Percentiles rank a stretch among this genome's conserved stretches.
Evolutionary conservation across 2,888 invertebrate species (phyloP).

Genomic region (Sclerodermus sp.): DNA sequence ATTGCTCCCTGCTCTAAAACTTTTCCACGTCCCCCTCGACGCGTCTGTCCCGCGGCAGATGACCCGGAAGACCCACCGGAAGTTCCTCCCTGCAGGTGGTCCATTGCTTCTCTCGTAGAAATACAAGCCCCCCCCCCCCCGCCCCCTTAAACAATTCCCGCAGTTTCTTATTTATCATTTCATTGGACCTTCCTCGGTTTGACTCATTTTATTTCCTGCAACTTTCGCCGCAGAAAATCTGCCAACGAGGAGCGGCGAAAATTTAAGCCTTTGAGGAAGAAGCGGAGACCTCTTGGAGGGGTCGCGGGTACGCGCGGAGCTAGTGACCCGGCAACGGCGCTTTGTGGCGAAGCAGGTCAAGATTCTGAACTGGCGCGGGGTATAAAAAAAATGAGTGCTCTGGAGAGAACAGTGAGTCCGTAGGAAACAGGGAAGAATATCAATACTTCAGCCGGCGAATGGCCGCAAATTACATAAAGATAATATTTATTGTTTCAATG

Average conservation of each 20-base stretch:
- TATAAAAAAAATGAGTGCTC: constrained; percentile 13
- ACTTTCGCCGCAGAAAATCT: too few relatives aligned
- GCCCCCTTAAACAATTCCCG: too few relatives aligned
- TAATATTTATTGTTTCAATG: too few relatives aligned
- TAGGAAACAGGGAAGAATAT: too few relatives aligned
- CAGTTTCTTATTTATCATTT: too few relatives aligned
- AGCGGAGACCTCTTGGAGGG: background rate
- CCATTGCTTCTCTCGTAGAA: too few relatives aligned
- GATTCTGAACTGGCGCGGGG: constrained; percentile 2
- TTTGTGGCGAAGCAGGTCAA: constrained; percentile 12
- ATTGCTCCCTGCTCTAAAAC: constrained; percentile 23
- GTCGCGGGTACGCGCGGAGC: constrained; percentile 4
- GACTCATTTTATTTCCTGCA: too few relatives aligned
- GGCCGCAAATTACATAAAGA: too few relatives aligned
- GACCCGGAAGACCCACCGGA: constrained; percentile 13
- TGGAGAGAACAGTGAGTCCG: constrained; percentile 16
- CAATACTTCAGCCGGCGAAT: too few relatives aligned
- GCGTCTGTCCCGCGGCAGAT: constrained; percentile 17
- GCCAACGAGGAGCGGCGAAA: background rate
- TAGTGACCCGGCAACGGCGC: constrained; percentile 13
- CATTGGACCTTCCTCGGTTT: too few relatives aligned
- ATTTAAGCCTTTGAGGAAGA: constrained; percentile 1
- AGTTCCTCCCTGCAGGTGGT: constrained; percentile 24
- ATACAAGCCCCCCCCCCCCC: too few relatives aligned
- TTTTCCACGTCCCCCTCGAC: constrained; percentile 6